Evolutionary conservation across 53 echinoderm and acorn worm genomes (phyloP).

Genomic region (Glandiceps talaboti): DNA sequence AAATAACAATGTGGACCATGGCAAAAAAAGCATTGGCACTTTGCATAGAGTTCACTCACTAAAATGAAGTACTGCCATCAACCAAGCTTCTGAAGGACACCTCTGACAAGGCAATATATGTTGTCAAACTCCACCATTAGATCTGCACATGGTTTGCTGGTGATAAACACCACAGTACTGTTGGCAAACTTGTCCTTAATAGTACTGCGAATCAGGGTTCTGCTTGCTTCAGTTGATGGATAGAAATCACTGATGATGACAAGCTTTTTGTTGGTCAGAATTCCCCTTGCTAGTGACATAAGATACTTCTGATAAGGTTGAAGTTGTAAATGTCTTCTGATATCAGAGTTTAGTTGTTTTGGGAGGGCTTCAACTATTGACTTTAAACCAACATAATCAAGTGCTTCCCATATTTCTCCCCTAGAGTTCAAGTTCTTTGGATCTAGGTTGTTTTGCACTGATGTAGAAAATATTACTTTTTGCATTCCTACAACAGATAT

Average conservation of each 20-base stretch:
- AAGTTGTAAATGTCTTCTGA: neutral
- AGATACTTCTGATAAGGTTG: neutral
- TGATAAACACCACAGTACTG: neutral
- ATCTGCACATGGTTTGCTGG: neutral
- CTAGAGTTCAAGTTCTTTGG: neutral
- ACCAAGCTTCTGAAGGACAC: neutral
- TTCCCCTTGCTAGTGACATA: neutral
- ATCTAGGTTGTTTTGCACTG: neutral
- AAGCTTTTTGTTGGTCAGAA: neutral
- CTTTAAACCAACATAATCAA: neutral
- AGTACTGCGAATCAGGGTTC: neutral
- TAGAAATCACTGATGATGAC: neutral
- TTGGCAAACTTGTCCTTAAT: neutral
- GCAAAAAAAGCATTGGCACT: too few species aligned
- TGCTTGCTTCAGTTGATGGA: neutral
- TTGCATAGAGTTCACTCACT: too few species aligned
- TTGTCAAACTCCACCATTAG: neutral
- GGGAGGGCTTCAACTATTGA: neutral
- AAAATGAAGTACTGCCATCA: too few species aligned
- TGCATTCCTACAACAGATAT: neutral
- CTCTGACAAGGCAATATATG: neutral
- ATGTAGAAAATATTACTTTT: neutral
- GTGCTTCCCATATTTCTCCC: neutral
- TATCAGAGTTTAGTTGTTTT: neutral
- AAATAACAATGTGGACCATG: too few species aligned